phyloP scores from a whole-genome alignment of 2,888 invertebrate genomes.

The Rotaria magnacalcarata region DNA sequence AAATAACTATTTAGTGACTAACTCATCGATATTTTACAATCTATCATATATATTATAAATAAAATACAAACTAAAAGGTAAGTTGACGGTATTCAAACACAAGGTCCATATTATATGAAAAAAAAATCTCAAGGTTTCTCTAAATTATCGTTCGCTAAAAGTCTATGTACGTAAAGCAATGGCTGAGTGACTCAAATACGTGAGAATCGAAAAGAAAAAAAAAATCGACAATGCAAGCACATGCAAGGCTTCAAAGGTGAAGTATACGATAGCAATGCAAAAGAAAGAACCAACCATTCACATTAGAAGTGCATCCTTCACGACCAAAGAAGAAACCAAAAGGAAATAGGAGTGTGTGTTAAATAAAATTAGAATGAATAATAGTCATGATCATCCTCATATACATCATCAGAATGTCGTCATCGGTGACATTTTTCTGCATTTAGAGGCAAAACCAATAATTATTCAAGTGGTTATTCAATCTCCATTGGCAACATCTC shows the following conservation, averaged over 20 bases:
- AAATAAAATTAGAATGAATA: not conserved
- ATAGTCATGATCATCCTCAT: not conserved
- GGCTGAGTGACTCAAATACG: not conserved
- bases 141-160: not conserved
- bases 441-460: not conserved
- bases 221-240: not conserved
- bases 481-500: not conserved
- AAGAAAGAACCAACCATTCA: not conserved
- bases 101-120: too few relatives aligned
- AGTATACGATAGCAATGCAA: slow-evolving; percentile 1
- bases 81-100: not conserved
- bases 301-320: not conserved
- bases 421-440: not conserved
- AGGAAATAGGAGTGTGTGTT: not conserved
- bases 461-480: not conserved
- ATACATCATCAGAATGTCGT: not conserved
- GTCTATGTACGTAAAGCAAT: not conserved
- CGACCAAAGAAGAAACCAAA: not conserved
- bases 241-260: slow-evolving; percentile 18
- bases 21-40: not conserved
- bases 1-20: not conserved
- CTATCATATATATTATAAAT: too few relatives aligned
- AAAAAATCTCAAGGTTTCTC: not conserved
- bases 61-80: too few relatives aligned
- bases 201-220: slow-evolving; percentile 4